Base-by-base conservation (phyloP, 2,113 vertebrate species). In the Macquaria ambigua region DNA sequence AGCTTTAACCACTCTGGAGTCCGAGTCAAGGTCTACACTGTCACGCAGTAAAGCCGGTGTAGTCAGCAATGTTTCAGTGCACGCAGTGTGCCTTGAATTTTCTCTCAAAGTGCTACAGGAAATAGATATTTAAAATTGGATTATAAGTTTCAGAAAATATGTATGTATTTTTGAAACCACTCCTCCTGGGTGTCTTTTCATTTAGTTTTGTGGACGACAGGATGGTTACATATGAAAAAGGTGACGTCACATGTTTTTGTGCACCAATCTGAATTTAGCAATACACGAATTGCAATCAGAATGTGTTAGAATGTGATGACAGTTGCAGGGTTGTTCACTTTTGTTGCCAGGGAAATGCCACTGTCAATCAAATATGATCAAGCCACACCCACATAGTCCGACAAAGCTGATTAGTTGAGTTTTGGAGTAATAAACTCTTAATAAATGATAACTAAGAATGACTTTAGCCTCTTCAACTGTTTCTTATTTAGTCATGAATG, bases 1-100 rank as follows among this genome's bases (percentile, higher is more conserved):
- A 66, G 87, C 77, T 85, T 88, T 74, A 83, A 82, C 68, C 55
- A 76, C 82, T 63, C 55, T 50, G 28, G 12, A 87, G 86, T 75
- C 82, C 16, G 39, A 88, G 92, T 90, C 92, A 95, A 94, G 91
- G 93, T 94, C 93, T 43, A 46, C 64, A 68, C 62, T 81, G 85
- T 90, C 82, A 74, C 43, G 43, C 21, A 66, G 50, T 63, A 62
- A 82, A 90, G 72, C 75, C 64, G 43, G 16, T 66, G 55, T 37
- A 77, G 87, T 92, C 87, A 92, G 89, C 90, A 87, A n/a, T 85
- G 79, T 87, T 66, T 82, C 63, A 56, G 66, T 34, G 46, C 66
- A 62, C 52, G 70, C 14, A 56, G 37, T 75, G 58, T 63, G 46
- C 77, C 37, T 34, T 71, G 28, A 64, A 85, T 41, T 85, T 67